Conservation (phyloP, 2,888 invertebrate genomes). For the Phaonia tiefii region DNA sequence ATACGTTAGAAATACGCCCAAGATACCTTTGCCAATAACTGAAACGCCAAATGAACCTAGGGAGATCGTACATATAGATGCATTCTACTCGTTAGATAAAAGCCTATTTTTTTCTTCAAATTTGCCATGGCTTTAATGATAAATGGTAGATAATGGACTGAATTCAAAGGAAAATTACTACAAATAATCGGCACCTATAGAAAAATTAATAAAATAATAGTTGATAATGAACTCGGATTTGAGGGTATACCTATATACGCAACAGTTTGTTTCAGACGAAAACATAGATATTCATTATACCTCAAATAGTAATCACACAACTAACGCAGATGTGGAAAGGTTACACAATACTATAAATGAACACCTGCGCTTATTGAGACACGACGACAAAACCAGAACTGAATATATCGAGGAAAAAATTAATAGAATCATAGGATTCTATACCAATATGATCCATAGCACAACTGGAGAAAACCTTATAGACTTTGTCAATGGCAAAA, state of each 20-base stretch:
- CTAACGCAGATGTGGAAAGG: slow-evolving; percentile 65
- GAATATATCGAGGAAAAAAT: slow-evolving; percentile 57
- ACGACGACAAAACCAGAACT: slow-evolving; percentile 55
- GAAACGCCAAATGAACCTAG: background rate
- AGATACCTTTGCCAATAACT: background rate
- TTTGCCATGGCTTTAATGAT: slow-evolving; percentile 64
- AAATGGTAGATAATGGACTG: slow-evolving; percentile 62
- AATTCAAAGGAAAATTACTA: slow-evolving; percentile 63
- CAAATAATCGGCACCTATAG: too few species aligned
- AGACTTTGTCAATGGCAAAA: too few species aligned
- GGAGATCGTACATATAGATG: background rate
- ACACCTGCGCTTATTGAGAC: slow-evolving; percentile 64
- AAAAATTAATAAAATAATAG: too few species aligned
- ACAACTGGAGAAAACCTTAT: too few species aligned
- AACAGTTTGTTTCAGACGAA: slow-evolving; percentile 48
- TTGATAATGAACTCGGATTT: too few species aligned
- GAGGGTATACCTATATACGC: slow-evolving; percentile 61
- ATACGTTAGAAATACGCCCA: background rate
- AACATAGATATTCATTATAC: too few species aligned
- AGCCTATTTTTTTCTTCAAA: slow-evolving; percentile 68
- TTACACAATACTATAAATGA: slow-evolving; percentile 67
- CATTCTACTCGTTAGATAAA: slow-evolving; percentile 57
- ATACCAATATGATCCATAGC: slow-evolving; percentile 64
- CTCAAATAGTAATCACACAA: slow-evolving; percentile 58
- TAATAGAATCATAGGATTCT: slow-evolving; percentile 61